A percentile compares a stretch with the other conserved stretches of the same genome.
phyloP scores from a whole-genome alignment of 1,140 invertebrate genomes.

The Vanessa tameamea region DNA sequence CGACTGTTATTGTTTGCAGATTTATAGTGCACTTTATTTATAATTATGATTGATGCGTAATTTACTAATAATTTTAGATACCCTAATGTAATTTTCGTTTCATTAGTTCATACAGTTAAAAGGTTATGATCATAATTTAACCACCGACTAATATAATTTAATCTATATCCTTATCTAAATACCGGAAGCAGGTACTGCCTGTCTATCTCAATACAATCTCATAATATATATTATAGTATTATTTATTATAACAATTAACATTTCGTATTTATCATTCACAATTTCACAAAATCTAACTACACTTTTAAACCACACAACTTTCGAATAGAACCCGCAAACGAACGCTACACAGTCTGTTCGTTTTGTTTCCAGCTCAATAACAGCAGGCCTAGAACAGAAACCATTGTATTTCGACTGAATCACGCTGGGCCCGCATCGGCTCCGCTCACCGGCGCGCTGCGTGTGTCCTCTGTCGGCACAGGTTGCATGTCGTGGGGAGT shows the following conservation, averaged over 20 bases:
- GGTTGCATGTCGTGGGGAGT: conserved; percentile 31
- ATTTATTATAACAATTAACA: conserved; percentile 64
- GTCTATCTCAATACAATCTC: conserved; percentile 29
- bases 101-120: conserved; percentile 16
- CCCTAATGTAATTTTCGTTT: conserved; percentile 21
- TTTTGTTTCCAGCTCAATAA: background rate
- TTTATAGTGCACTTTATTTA: conserved; percentile 17
- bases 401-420: conserved; percentile 28
- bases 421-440: conserved; percentile 53
- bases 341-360: conserved; percentile 16
- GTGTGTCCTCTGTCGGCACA: conserved; percentile 30
- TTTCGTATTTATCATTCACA: conserved; percentile 62
- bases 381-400: conserved; percentile 2
- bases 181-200: conserved; percentile 23
- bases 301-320: conserved; percentile 37
- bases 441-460: conserved; percentile 47
- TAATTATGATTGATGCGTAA: conserved; percentile 1
- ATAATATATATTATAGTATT: conserved; percentile 16
- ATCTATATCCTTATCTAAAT: conserved; percentile 23
- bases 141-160: conserved; percentile 17
- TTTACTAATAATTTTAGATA: background rate
- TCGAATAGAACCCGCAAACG: conserved; percentile 21
- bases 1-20: conserved; percentile 13
- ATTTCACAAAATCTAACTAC: conserved; percentile 70
- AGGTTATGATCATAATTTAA: conserved; percentile 18